Base-by-base conservation (phyloP, 2,888 invertebrate genomes). In the Pediacus dermestoides region DNA sequence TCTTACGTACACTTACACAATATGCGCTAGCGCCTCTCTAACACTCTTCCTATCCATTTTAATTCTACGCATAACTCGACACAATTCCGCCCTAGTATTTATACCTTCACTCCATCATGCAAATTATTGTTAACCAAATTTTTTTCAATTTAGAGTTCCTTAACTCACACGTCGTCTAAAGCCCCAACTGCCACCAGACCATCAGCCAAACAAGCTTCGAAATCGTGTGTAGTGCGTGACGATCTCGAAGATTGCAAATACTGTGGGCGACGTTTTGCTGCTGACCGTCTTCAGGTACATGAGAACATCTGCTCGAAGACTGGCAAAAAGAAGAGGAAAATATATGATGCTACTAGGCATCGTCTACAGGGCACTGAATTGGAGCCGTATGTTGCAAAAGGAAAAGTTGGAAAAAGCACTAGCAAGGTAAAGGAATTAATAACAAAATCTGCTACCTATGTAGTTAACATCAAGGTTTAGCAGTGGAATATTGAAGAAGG, bases 291-390 rank as follows among this genome's bases (percentile, higher is more conserved):
- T 34, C 72, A 70, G 3, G 85, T 84, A 53, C 97, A 97, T 68
- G 81, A 89, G 67, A 75, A 80, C 15, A 88, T 94, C 46, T 97
- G 97, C 70, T 71, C 78, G 50, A 89, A 87, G 64, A 77, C 88
- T 1, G 72, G 77, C 30, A 71, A 75, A 40, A 90, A 90, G 68
- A 90, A 89, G 63, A 76, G 95, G 48, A 96, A 92, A 73, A 80
- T 84, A 0, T 97, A 93, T 66, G 96, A 97, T 70, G 85, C 86
- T 2, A 79, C 88, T 26, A 91, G 89, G 61, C 92, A 92, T 68
- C 74, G 97, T n/a, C 81, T 90, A 1, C 73, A 80, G 68, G 94
- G 94, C 13, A 94, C 94, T 0, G 95, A 94, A 57, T 80, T 88
- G 16, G 94, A 92, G 60, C 75, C 79, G 30, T 91, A 81, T 60